These are phyloP conservation scores for Drosophila equinoxialis DNA, from an alignment of 1,140 invertebrate species.

Conservation along the genomic window DNA sequence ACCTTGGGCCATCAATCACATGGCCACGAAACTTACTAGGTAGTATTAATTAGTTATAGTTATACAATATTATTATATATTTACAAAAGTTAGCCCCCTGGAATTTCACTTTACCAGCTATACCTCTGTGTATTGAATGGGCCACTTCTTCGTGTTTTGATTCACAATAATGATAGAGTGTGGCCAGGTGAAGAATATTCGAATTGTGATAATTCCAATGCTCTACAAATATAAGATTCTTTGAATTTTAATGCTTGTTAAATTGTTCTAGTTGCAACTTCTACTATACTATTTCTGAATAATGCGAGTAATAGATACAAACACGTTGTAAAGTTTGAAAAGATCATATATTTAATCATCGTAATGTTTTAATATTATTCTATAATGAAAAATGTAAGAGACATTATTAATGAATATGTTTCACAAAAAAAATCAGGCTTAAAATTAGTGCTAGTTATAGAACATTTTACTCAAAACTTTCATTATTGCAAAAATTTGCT, in stretches of 20 bases:
- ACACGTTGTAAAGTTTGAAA: no score
- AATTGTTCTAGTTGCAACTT: no score
- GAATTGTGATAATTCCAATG: slow-evolving; percentile 14
- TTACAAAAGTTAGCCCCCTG: slow-evolving; percentile 15
- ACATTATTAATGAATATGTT: no score
- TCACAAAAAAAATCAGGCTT: no score
- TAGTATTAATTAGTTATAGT: slow-evolving; percentile 42
- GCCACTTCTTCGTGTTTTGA: slow-evolving; percentile 25
- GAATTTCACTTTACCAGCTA: slow-evolving; percentile 41
- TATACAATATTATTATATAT: slow-evolving; percentile 6
- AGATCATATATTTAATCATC: no score
- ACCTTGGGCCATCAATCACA: slow-evolving; percentile 61
- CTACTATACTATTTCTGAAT: no score
- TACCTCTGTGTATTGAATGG: slow-evolving; percentile 34
- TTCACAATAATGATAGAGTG: slow-evolving; percentile 15
- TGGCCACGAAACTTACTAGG: slow-evolving; percentile 45
- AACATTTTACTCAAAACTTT: no score
- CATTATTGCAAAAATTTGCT: no score
- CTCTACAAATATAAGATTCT: background rate
- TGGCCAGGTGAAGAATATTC: background rate
- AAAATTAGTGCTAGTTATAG: no score
- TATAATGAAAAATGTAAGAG: no score
- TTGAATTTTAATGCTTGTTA: background rate
- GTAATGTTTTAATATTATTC: no score
- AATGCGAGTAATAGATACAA: no score